These are phyloP conservation scores for Gortyna flavago DNA, from an alignment of 2,888 invertebrate genomes.

Conservation along the genomic window DNA sequence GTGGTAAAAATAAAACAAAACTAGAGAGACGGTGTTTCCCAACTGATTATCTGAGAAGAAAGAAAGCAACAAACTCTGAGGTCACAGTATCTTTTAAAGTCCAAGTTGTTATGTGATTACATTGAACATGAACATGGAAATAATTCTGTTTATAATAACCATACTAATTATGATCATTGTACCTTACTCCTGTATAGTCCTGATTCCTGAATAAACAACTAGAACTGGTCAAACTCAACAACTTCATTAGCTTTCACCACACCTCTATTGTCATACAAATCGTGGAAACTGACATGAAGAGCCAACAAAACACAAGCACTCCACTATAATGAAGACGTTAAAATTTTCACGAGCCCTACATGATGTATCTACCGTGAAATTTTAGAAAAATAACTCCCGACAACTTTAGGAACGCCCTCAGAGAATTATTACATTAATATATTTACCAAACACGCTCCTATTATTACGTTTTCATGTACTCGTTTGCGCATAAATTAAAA, in stretches of 20 bases:
- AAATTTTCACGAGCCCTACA: constrained; percentile 82
- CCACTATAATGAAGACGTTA: constrained; percentile 84
- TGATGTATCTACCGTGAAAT: constrained; percentile 89
- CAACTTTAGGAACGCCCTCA: constrained; percentile 82
- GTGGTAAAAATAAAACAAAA: not conserved
- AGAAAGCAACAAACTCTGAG: not conserved
- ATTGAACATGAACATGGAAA: not conserved
- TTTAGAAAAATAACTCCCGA: constrained; percentile 84
- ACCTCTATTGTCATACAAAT: constrained; percentile 69
- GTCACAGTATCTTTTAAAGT: not conserved
- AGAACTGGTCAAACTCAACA: constrained; percentile 42
- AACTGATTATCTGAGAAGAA: not conserved
- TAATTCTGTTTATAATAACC: constrained; percentile 8
- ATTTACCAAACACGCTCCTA: constrained; percentile 89
- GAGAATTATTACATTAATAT: constrained; percentile 89
- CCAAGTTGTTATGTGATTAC: not conserved
- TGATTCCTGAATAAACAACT: constrained; percentile 1
- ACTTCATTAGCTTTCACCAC: constrained; percentile 72
- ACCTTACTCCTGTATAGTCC: not conserved
- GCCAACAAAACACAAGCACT: constrained; percentile 55
- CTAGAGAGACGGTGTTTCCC: not conserved
- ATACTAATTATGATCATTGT: constrained; percentile 8
- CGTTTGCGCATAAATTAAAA: constrained; percentile 89
- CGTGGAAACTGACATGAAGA: constrained; percentile 54
- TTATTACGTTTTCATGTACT: constrained; percentile 90